phyloP scores from a whole-genome alignment of 2,797 vertebrate genomes.

The Malacoraja senta region DNA sequence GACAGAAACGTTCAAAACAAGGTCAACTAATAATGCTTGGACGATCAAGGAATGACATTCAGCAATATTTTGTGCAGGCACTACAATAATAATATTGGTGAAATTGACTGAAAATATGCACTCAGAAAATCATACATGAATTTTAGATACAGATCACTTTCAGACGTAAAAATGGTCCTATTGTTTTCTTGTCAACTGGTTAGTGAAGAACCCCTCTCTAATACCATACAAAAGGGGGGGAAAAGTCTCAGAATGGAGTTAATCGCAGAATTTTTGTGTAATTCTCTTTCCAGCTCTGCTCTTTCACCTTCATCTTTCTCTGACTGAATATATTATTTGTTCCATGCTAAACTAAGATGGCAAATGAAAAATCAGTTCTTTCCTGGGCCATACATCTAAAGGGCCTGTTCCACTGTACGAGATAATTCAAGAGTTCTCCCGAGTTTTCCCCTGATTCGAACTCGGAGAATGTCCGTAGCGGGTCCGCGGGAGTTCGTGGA shows the following conservation, averaged over 20 bases:
- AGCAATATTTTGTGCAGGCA: background rate
- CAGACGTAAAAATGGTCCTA: background rate
- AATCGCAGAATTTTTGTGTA: background rate
- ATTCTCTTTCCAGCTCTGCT: background rate
- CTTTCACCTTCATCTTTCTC: background rate
- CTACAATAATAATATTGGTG: background rate
- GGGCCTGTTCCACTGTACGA: too few relatives aligned
- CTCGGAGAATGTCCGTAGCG: too few relatives aligned
- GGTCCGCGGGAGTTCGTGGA: too few relatives aligned
- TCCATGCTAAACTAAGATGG: background rate
- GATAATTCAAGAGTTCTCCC: too few relatives aligned
- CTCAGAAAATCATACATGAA: background rate
- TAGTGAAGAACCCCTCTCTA: background rate
- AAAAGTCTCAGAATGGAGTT: background rate
- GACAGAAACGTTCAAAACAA: background rate
- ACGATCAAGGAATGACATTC: background rate
- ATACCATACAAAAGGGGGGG: background rate
- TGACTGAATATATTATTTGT: background rate
- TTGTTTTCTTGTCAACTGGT: background rate
- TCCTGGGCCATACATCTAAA: too few relatives aligned
- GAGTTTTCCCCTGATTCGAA: too few relatives aligned
- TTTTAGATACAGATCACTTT: background rate
- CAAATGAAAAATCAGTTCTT: background rate
- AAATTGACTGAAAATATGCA: background rate
- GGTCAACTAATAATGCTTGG: background rate